A percentile compares a stretch with the other conserved stretches of the same genome.
Conservation (phyloP, 2,113 vertebrate species). For the Eira barbara region DNA sequence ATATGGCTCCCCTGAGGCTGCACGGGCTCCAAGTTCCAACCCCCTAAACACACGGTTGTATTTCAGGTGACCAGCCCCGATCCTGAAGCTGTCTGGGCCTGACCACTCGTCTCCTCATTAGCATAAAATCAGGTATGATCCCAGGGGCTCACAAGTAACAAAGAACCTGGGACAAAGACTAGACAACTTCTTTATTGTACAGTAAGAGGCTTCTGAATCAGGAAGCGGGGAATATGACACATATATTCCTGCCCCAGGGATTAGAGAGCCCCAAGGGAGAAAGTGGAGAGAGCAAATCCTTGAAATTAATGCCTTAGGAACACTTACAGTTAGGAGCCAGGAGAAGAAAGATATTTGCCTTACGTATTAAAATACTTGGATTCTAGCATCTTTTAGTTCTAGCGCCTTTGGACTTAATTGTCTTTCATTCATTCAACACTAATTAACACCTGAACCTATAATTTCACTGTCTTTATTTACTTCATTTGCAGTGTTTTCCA, state of each 20-base stretch:
- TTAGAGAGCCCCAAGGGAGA: neutral
- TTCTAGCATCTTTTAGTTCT: neutral
- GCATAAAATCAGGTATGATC: neutral
- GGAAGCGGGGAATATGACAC: neutral
- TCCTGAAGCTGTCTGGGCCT: neutral
- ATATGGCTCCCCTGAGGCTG: neutral
- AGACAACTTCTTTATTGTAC: neutral
- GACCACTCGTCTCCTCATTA: neutral
- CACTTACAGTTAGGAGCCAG: neutral
- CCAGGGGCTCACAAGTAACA: neutral
- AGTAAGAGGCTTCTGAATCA: neutral
- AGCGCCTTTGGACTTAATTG: neutral
- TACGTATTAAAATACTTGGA: neutral
- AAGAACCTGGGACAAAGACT: neutral
- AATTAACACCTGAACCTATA: neutral
- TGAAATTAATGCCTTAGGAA: neutral
- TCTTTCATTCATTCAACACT: neutral
- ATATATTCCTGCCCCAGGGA: neutral
- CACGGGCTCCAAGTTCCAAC: neutral
- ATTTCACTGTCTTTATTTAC: neutral
- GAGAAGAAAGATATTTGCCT: neutral
- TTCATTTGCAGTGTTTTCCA: neutral
- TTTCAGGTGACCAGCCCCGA: neutral
- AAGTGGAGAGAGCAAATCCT: neutral
- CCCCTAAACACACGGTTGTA: neutral